These are phyloP conservation scores for Hyles euphorbiae DNA, from an alignment of 1,140 invertebrate genomes.

Conservation along the genomic window DNA sequence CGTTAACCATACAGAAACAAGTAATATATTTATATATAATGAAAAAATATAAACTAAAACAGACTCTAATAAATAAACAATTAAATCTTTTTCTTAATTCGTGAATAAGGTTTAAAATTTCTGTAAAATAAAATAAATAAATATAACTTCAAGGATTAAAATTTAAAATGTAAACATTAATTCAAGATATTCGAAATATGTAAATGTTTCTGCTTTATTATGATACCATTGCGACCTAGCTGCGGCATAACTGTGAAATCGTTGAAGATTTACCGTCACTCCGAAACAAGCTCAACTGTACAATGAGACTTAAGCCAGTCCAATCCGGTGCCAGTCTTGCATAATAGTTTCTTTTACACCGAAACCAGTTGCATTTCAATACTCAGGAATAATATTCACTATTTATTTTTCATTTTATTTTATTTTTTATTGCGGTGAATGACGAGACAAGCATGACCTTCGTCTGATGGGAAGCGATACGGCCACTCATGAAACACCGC, in stretches of 20 bases:
- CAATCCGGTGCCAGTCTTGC: slow-evolving; percentile 26
- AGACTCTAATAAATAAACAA: neutral
- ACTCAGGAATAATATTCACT: neutral
- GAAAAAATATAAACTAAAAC: too few relatives aligned
- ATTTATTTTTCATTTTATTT: neutral
- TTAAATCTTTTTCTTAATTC: neutral
- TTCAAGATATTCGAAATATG: slow-evolving; percentile 15
- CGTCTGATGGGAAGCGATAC: too few relatives aligned
- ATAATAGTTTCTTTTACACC: slow-evolving; percentile 22
- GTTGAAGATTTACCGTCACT: slow-evolving; percentile 29
- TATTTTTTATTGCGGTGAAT: neutral
- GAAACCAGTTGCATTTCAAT: neutral
- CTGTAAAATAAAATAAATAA: neutral
- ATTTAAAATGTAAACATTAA: slow-evolving; percentile 21
- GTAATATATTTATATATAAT: too few relatives aligned
- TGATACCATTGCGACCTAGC: slow-evolving; percentile 21
- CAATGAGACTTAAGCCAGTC: slow-evolving; percentile 32
- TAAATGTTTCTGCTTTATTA: slow-evolving; percentile 24
- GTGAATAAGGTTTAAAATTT: neutral
- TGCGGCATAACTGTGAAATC: slow-evolving; percentile 26
- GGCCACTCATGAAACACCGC: too few relatives aligned
- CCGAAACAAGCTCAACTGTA: slow-evolving; percentile 33
- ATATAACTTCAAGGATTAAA: slow-evolving; percentile 7
- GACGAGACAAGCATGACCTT: too few relatives aligned
- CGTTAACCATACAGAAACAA: too few relatives aligned